Evolutionary conservation across 2,113 vertebrate genomes (phyloP).

Genomic region (Cheirogaleus medius): DNA sequence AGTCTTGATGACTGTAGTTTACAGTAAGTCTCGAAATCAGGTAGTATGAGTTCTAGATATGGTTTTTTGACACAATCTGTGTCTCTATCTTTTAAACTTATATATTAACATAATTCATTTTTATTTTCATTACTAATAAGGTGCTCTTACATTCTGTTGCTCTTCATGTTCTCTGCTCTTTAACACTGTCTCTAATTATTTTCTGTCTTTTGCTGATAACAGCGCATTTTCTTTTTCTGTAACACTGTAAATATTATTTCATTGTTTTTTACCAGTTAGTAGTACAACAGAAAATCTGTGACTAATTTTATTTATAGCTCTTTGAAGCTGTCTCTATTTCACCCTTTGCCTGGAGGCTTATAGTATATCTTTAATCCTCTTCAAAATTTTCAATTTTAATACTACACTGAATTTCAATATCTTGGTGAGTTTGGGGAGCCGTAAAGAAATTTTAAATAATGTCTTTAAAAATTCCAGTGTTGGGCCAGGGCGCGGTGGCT

Average conservation of each 20-base stretch:
- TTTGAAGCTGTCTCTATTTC: not conserved
- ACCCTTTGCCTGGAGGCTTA: not conserved
- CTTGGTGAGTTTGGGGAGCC: too few relatives aligned
- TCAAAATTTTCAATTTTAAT: too few relatives aligned
- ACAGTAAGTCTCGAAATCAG: not conserved
- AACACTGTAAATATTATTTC: not conserved
- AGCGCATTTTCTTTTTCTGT: not conserved
- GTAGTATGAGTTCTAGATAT: not conserved
- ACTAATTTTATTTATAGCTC: not conserved
- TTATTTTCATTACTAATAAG: not conserved
- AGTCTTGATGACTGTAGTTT: not conserved
- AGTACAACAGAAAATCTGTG: not conserved
- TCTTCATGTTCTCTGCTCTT: not conserved
- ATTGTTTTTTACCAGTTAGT: not conserved
- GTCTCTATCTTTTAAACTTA: not conserved
- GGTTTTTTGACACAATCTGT: not conserved
- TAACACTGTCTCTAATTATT: not conserved
- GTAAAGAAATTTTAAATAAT: not conserved
- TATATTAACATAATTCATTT: not conserved
- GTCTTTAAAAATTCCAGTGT: not conserved
- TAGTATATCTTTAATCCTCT: not conserved
- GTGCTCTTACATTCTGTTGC: not conserved
- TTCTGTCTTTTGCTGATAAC: not conserved
- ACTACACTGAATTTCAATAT: too few relatives aligned
- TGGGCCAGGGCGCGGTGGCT: too few relatives aligned